These are phyloP conservation scores for Vulpes lagopus DNA, from an alignment of 2,113 vertebrate genomes.

Conservation along the genomic window DNA sequence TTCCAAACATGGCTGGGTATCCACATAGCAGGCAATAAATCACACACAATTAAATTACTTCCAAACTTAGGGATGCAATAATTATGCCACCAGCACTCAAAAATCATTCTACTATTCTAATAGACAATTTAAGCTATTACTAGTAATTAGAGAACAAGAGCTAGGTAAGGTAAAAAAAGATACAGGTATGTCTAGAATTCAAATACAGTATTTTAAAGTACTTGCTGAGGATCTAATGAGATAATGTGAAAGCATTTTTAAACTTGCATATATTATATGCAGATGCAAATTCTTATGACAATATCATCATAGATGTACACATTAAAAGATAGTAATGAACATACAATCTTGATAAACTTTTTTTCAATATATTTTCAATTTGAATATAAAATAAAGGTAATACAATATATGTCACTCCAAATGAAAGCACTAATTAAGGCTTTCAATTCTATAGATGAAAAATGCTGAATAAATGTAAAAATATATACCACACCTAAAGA, in stretches of 20 bases:
- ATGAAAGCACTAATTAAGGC: slow-evolving; percentile 31
- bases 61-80: slow-evolving; percentile 62
- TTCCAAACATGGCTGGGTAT: slow-evolving; percentile 33
- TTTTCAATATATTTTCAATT: not conserved
- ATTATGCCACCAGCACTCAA: slow-evolving; percentile 32
- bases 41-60: slow-evolving; percentile 64
- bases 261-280: slow-evolving; percentile 26
- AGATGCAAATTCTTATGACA: slow-evolving; percentile 48
- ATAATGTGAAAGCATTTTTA: slow-evolving; percentile 48
- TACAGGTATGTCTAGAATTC: slow-evolving; percentile 54
- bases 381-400: slow-evolving; percentile 41
- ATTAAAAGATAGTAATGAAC: not conserved
- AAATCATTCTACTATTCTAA: slow-evolving; percentile 56
- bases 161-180: slow-evolving; percentile 55
- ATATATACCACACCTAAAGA: slow-evolving; percentile 47
- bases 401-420: slow-evolving; percentile 21
- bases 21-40: slow-evolving; percentile 67
- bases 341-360: slow-evolving; percentile 2
- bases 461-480: slow-evolving; percentile 61
- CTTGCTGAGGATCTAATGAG: slow-evolving; percentile 49
- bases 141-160: slow-evolving; percentile 67
- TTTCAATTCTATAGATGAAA: slow-evolving; percentile 58
- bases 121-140: slow-evolving; percentile 61
- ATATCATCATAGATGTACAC: not conserved
- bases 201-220: slow-evolving; percentile 67